Evolutionary conservation across 2,113 vertebrate genomes (phyloP).

Genomic region (Tretioscincus oriximinensis): DNA sequence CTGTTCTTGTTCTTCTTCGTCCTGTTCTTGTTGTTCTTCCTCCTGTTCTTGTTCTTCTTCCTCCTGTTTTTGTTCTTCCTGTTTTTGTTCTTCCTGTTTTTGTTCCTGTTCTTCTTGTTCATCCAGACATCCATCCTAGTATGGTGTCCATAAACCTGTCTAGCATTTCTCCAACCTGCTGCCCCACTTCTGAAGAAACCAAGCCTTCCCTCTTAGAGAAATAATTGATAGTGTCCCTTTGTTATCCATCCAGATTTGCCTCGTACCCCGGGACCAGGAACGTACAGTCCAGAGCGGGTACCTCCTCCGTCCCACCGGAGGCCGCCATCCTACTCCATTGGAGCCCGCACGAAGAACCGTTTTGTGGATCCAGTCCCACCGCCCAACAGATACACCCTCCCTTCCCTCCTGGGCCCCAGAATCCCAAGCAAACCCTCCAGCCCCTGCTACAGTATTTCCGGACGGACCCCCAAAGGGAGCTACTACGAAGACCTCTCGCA

Average conservation of each 20-base stretch:
- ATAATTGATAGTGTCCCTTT: background rate
- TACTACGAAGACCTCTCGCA: conserved; percentile 75
- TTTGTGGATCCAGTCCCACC: conserved; percentile 73
- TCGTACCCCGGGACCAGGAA: conserved; percentile 80
- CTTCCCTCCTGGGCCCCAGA: conserved; percentile 77
- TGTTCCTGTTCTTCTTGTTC: too few species aligned
- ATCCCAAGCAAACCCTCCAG: conserved; percentile 76
- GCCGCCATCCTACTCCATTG: conserved; percentile 82
- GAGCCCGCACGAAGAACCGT: conserved; percentile 75
- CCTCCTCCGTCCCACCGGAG: conserved; percentile 73
- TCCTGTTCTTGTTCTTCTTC: too few species aligned
- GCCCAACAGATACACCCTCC: conserved; percentile 85
- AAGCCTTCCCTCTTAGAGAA: too few species aligned
- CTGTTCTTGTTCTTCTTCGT: too few species aligned
- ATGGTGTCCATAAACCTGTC: too few species aligned
- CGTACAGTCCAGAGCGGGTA: conserved; percentile 83
- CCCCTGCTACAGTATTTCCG: conserved; percentile 75
- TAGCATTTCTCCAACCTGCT: too few species aligned
- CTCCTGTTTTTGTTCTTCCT: too few species aligned
- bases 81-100: too few species aligned
- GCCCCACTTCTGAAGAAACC: too few species aligned
- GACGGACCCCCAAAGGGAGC: conserved; percentile 50
- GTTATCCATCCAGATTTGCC: background rate
- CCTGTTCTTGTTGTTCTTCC: too few species aligned
- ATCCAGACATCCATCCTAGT: too few species aligned